A percentile compares a stretch with the other conserved stretches of the same genome.
Evolutionary conservation across 2,797 vertebrate species (phyloP).

Genomic region (Hemitrygon akajei): DNA sequence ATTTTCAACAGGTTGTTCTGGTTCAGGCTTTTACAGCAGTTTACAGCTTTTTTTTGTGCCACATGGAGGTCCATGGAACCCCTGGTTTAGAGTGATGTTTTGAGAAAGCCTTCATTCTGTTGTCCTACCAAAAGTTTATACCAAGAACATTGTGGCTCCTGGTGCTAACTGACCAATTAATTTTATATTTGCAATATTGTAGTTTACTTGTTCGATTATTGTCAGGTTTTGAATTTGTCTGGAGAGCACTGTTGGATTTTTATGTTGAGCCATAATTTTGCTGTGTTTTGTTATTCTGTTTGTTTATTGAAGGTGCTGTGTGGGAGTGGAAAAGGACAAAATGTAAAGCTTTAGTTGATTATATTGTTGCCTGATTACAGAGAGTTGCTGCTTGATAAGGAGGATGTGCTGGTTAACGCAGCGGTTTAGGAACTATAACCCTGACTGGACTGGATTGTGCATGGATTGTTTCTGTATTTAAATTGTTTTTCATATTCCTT

Average conservation of each 20-base stretch:
- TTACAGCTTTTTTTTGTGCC: too few relatives aligned
- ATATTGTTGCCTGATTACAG: background rate
- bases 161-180: background rate
- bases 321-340: background rate
- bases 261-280: background rate
- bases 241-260: background rate
- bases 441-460: background rate
- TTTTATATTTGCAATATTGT: too few relatives aligned
- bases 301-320: background rate
- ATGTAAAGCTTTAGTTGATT: background rate
- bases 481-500: conserved; percentile 2
- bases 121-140: background rate
- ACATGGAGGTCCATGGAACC: too few relatives aligned
- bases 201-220: background rate
- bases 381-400: background rate
- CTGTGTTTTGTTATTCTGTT: background rate
- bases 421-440: background rate
- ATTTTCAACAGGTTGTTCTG: too few relatives aligned
- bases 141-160: background rate
- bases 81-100: background rate
- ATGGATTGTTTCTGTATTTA: background rate
- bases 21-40: background rate
- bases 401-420: background rate
- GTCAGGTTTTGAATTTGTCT: background rate
- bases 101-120: background rate